A percentile compares a stretch with the other conserved stretches of the same genome.
Evolutionary conservation across 2,888 invertebrate genomes (phyloP).

Genomic region (Strigamia transsilvanica): DNA sequence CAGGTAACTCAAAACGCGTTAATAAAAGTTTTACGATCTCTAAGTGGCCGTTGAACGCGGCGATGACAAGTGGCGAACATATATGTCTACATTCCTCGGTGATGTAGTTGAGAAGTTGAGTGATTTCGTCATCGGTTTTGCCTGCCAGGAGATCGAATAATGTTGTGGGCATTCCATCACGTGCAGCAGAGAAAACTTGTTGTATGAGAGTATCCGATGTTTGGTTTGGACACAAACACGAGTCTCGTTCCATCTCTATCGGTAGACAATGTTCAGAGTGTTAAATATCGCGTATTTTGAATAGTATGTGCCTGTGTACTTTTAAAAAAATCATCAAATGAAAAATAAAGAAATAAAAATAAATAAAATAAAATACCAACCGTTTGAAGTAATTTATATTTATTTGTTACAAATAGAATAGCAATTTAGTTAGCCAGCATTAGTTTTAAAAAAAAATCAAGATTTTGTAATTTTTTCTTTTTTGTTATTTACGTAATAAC

Average conservation of each 20-base stretch:
- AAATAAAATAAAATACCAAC: too few relatives aligned
- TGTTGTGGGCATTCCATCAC: conserved; percentile 83
- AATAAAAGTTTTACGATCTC: conserved; percentile 82
- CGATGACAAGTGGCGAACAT: conserved; percentile 87
- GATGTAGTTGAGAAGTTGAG: conserved; percentile 77
- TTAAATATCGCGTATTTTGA: too few relatives aligned
- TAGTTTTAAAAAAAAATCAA: too few relatives aligned
- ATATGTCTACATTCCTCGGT: conserved; percentile 84
- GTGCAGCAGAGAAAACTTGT: conserved; percentile 81
- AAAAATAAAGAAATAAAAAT: too few relatives aligned
- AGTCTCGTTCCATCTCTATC: neutral
- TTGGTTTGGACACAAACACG: neutral
- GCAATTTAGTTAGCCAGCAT: too few relatives aligned
- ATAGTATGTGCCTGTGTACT: too few relatives aligned
- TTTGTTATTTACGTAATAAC: too few relatives aligned
- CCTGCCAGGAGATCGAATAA: conserved; percentile 79
- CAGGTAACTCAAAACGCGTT: conserved; percentile 78
- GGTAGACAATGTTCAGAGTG: too few relatives aligned
- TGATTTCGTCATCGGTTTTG: conserved; percentile 70
- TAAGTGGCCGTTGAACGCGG: conserved; percentile 82
- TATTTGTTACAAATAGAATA: too few relatives aligned
- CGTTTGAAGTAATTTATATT: too few relatives aligned
- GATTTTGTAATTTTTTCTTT: too few relatives aligned
- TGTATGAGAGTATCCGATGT: conserved; percentile 70
- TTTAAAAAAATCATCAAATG: too few relatives aligned